Percentiles rank a stretch among this genome's conserved stretches.
phyloP scores from a whole-genome alignment of 1,140 invertebrate genomes.

The Drosophila obscura region DNA sequence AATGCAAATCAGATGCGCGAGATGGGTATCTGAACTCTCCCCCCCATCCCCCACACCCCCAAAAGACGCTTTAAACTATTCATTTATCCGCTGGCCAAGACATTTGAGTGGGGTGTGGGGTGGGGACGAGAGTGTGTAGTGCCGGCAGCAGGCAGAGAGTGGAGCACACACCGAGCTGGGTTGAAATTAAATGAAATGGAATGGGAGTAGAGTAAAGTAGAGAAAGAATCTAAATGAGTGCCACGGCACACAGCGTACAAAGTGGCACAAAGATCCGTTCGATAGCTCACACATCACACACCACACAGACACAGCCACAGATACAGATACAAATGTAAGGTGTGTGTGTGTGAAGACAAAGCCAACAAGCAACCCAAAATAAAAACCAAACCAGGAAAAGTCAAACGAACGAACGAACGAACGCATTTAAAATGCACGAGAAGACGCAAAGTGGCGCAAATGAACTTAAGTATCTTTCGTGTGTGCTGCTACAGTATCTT shows the following conservation, averaged over 20 bases:
- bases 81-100: conserved; percentile 12
- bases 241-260: conserved; percentile 7
- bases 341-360: conserved; percentile 11
- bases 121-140: conserved; percentile 5
- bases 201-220: conserved; percentile 20
- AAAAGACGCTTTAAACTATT: conserved; percentile 26
- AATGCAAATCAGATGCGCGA: conserved; percentile 18
- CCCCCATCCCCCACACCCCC: not conserved
- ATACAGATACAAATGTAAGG: no score
- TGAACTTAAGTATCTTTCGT: conserved; percentile 74
- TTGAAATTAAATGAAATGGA: conserved; percentile 42
- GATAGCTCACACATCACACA: conserved; percentile 23
- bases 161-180: conserved; percentile 3
- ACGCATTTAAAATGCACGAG: conserved; percentile 70
- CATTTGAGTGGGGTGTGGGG: not conserved
- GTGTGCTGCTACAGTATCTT: conserved; percentile 41
- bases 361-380: conserved; percentile 9
- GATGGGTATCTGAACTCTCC: conserved; percentile 5
- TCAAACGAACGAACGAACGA: conserved; percentile 24
- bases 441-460: conserved; percentile 71
- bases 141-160: not conserved
- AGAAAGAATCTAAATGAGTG: conserved; percentile 25
- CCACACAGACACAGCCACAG: conserved; percentile 3
- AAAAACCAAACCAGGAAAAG: conserved; percentile 11
- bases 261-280: conserved; percentile 68